Percentiles rank a stretch among this genome's conserved stretches.
Conservation (phyloP, 2,113 vertebrate species). For the Eubucco bourcierii region DNA sequence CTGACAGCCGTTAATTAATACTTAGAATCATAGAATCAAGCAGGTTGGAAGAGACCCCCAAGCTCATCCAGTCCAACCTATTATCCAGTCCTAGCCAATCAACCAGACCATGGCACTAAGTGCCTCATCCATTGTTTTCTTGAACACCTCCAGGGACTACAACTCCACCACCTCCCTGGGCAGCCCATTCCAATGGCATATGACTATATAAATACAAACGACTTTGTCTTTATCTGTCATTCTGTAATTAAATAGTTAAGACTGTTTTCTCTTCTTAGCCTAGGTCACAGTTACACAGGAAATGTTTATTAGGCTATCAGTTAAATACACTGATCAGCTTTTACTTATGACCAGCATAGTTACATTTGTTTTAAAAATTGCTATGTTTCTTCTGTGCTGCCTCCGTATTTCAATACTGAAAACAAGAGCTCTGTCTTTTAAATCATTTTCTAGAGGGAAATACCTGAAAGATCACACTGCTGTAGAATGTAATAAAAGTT, state of each 20-base stretch:
- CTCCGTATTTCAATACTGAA: background rate
- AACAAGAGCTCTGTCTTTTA: background rate
- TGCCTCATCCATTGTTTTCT: too few relatives aligned
- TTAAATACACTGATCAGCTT: background rate
- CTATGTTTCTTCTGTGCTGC: background rate
- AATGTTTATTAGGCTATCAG: background rate
- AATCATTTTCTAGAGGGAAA: background rate
- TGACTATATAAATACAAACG: too few relatives aligned
- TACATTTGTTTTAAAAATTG: background rate
- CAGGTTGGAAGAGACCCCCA: too few relatives aligned
- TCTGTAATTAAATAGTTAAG: background rate
- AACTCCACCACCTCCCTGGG: too few relatives aligned
- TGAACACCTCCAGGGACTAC: too few relatives aligned
- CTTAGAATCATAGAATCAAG: background rate
- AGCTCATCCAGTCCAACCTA: too few relatives aligned
- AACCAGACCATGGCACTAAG: too few relatives aligned
- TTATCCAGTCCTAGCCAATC: too few relatives aligned
- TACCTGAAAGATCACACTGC: background rate
- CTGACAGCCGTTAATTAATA: rapidly evolving
- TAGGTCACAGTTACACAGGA: background rate
- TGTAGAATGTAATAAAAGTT: background rate
- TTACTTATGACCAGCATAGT: background rate
- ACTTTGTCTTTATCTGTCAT: background rate
- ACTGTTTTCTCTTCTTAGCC: background rate
- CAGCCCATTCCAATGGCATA: too few relatives aligned